Evolutionary conservation across 2,888 invertebrate species (phyloP), one percentile per base, ranked within the genome.

Genomic region (Pegoplata infirma): DNA sequence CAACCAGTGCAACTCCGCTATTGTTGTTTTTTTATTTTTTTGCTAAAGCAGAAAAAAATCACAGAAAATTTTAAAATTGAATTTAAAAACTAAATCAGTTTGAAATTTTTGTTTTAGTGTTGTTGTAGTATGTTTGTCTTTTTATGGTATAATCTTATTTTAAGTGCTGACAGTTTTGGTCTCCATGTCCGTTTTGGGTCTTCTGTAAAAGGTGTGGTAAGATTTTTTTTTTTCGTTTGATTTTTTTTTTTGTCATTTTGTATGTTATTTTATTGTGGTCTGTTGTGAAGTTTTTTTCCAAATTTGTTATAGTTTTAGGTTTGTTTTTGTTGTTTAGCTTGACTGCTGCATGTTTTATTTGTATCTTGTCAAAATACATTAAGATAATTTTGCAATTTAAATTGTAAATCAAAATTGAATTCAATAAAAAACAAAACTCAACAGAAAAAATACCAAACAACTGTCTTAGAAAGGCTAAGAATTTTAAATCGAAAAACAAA

Each of bases 61-160:
- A 14, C 28, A 67, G 69, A 46, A 63, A 68, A 58, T 17, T 46
- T 53, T 32, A 19, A 71, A 73, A 75, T 76, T 74, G 76, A 81
- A 81, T 78, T 73, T 44, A 81, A 79, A 79, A 79, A 79, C 79
- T 76, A 81, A 80, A 81, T 74, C 76, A 80, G 80, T 72, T 81
- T 80, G 69, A 81, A n/a, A 47, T 58, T 64, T 61, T 21, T 47
- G 36, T 74, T 69, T 68, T 53, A 68, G 71, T 77, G 56, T 55
- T 77, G 56, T 55, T 73, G 66, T 73, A 73, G 73, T 80, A 69
- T 67, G 73, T 68, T 76, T 76, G 71, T 46, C 80, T 76, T 53
- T 66, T 85, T 85, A 86, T 84, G 87, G 86, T 85, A 86, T 85
- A 86, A 87, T 87, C 86, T 85, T 83, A 84, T 84, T 87, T 86